Conservation (phyloP, 2,113 vertebrate genomes). For the Chascanopsetta lugubris region DNA sequence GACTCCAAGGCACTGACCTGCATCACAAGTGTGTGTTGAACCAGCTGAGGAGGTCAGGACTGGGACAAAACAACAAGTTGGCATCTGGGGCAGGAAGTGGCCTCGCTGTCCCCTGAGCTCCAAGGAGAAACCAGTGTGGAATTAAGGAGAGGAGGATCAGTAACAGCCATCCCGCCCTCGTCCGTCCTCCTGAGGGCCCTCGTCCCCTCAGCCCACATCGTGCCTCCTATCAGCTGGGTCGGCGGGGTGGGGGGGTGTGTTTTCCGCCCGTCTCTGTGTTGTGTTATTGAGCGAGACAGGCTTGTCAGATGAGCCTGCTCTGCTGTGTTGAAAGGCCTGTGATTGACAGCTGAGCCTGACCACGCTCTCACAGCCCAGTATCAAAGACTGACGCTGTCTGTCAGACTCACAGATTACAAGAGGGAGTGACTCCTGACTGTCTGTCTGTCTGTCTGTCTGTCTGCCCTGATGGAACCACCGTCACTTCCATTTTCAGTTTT, state of each 20-base stretch:
- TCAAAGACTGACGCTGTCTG: conserved; percentile 55
- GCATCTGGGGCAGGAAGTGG: conserved; percentile 12
- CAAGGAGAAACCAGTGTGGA: conserved; percentile 45
- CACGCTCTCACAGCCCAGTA: conserved; percentile 57
- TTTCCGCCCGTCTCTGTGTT: conserved; percentile 45
- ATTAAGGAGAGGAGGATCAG: conserved; percentile 56
- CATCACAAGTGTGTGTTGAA: conserved; percentile 23
- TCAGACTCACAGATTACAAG: conserved; percentile 47
- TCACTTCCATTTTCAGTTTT: too few relatives aligned
- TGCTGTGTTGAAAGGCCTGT: conserved; percentile 51
- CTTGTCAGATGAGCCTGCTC: conserved; percentile 59
- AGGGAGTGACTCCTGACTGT: conserved; percentile 50
- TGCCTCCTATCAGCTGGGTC: conserved; percentile 46
- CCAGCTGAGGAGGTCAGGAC: conserved; percentile 46
- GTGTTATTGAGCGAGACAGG: conserved; percentile 63
- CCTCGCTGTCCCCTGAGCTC: conserved; percentile 44
- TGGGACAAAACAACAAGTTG: conserved; percentile 39
- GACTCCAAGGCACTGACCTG: conserved; percentile 40
- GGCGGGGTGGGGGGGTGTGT: conserved; percentile 54
- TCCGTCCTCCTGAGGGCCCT: conserved; percentile 58
- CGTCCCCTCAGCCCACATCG: conserved; percentile 37
- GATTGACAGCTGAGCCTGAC: conserved; percentile 61
- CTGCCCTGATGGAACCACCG: conserved; percentile 10
- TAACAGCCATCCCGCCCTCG: conserved; percentile 64
- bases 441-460: conserved; percentile 36